Conservation (phyloP, 2,113 vertebrate genomes). For the Oncorhynchus gorbuscha region DNA sequence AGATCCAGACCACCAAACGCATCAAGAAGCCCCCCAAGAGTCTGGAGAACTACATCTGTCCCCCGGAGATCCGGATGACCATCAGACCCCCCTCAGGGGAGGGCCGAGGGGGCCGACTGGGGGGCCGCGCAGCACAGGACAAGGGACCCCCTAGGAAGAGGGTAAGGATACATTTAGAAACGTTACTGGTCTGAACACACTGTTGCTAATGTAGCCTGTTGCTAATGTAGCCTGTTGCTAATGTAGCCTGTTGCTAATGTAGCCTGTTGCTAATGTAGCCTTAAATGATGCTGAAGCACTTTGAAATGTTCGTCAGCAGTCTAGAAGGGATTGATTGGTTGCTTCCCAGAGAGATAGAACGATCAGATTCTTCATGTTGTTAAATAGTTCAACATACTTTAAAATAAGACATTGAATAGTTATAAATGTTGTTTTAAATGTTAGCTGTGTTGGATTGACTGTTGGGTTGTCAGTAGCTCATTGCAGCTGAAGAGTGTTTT, state of each 20-base stretch:
- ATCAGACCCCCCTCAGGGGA: conserved; percentile 84
- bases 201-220: not conserved
- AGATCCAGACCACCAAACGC: conserved; percentile 98
- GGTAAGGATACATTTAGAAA: conserved; percentile 68
- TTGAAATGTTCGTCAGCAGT: not conserved
- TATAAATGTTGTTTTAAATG: too few relatives aligned
- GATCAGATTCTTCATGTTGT: conserved; percentile 1
- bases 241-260: not conserved
- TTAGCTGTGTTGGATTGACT: too few relatives aligned
- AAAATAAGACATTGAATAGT: too few relatives aligned
- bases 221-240: too few relatives aligned
- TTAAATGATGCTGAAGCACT: not conserved
- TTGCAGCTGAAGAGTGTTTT: too few relatives aligned
- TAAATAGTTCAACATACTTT: too few relatives aligned
- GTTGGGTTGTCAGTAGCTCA: too few relatives aligned
- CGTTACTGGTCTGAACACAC: not conserved
- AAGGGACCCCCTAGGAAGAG: conserved; percentile 89
- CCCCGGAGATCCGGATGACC: conserved; percentile 97
- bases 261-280: too few relatives aligned
- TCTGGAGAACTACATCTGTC: conserved; percentile 99
- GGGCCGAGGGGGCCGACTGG: conserved; percentile 83
- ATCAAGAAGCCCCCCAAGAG: conserved; percentile 98
- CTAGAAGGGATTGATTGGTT: not conserved
- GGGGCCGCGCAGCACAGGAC: conserved; percentile 75
- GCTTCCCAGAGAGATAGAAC: not conserved